phyloP scores from a whole-genome alignment of 2,113 vertebrate genomes.

The Acanthisitta chloris region DNA sequence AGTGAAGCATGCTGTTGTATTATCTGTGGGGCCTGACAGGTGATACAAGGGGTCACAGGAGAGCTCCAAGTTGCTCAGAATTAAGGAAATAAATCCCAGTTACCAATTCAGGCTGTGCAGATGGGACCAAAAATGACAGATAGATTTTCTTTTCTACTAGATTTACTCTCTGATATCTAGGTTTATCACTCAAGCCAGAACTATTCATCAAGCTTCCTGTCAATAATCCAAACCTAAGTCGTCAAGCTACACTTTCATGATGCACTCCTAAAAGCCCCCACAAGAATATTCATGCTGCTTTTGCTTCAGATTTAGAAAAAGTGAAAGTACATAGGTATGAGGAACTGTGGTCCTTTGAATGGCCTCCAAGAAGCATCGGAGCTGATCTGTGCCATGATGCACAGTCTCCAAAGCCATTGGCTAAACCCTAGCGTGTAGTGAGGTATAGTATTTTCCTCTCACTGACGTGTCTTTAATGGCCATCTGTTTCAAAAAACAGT shows the following conservation, averaged over 20 bases:
- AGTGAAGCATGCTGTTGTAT: neutral
- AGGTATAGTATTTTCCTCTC: neutral
- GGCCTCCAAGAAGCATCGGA: neutral
- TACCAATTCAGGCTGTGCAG: constrained; percentile 34
- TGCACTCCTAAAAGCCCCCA: constrained; percentile 19
- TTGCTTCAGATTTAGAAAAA: neutral
- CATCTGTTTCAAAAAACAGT: neutral
- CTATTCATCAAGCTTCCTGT: constrained; percentile 74
- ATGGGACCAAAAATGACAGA: constrained; percentile 67
- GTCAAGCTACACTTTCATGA: constrained; percentile 72
- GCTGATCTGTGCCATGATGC: neutral
- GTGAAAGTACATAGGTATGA: neutral
- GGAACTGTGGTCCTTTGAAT: neutral
- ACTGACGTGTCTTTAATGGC: neutral
- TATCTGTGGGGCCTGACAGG: neutral
- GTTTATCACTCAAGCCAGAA: constrained; percentile 81
- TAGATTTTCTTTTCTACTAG: constrained; percentile 79
- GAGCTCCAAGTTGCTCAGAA: constrained; percentile 24
- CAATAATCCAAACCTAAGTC: constrained; percentile 72
- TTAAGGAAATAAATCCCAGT: constrained; percentile 63
- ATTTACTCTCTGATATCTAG: constrained; percentile 84
- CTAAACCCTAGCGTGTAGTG: neutral
- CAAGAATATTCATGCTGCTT: neutral
- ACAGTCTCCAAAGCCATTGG: neutral
- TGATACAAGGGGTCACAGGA: neutral